Conservation (phyloP, 2,797 vertebrate genomes). For the Enteromius fasciolatus region DNA sequence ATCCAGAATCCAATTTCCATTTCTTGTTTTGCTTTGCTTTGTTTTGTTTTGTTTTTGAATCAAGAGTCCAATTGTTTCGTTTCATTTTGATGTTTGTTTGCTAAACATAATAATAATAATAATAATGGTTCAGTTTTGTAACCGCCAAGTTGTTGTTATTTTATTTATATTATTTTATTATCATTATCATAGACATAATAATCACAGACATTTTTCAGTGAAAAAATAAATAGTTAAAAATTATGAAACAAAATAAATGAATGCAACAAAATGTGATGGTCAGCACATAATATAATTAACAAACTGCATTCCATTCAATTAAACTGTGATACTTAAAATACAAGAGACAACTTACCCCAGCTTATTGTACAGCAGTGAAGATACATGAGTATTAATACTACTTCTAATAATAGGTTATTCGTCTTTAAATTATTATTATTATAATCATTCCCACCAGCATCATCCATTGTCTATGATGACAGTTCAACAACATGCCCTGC, state of each 20-base stretch:
- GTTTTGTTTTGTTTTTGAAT: background rate
- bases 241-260: background rate
- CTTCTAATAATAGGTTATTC: background rate
- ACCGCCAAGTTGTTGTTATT: background rate
- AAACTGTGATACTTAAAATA: background rate
- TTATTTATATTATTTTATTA: too few species aligned
- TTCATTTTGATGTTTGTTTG: background rate
- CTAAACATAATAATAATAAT: background rate
- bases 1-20: background rate
- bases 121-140: background rate
- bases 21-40: background rate
- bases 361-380: background rate
- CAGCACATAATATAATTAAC: background rate
- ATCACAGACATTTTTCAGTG: background rate
- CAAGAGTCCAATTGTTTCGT: background rate
- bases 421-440: background rate
- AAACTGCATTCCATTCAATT: background rate
- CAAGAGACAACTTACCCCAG: background rate
- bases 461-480: background rate
- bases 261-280: background rate
- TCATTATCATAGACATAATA: too few species aligned
- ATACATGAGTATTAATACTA: background rate
- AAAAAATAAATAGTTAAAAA: background rate
- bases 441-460: background rate
- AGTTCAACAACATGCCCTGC: background rate